phyloP scores from a whole-genome alignment of 2,888 invertebrate genomes.

The Chaetogeoica ovagalla region DNA sequence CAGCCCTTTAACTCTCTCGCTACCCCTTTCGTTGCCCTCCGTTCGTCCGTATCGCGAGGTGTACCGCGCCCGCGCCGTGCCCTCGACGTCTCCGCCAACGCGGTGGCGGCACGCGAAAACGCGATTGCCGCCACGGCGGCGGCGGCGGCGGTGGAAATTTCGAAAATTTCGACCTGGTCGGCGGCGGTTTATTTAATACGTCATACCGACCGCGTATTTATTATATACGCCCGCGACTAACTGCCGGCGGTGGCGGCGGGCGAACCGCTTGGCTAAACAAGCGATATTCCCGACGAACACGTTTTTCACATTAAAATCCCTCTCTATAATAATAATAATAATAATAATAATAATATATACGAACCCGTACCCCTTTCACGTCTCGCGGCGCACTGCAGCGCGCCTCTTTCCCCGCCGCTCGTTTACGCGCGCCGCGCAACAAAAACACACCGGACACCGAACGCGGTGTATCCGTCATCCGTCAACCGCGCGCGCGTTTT shows the following conservation, averaged over 20 bases:
- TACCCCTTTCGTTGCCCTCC: not conserved
- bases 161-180: conserved; percentile 41
- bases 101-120: not conserved
- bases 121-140: not conserved
- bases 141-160: conserved; percentile 30
- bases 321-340: too few species aligned
- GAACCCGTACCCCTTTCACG: not conserved
- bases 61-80: not conserved
- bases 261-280: conserved; percentile 52
- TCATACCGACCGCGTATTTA: not conserved
- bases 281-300: conserved; percentile 46
- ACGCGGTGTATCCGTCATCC: too few species aligned
- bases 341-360: too few species aligned
- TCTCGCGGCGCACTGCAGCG: not conserved
- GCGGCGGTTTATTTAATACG: conserved; percentile 16
- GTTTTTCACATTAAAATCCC: conserved; percentile 52
- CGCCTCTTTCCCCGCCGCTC: too few species aligned
- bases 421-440: too few species aligned
- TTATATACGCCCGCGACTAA: not conserved
- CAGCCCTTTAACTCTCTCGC: not conserved
- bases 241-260: conserved; percentile 2
- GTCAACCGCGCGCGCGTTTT: too few species aligned
- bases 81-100: not conserved
- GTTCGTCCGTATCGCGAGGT: too few species aligned
- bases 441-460: too few species aligned